A percentile compares a stretch with the other conserved stretches of the same genome.
phyloP scores from a whole-genome alignment of 2,113 vertebrate species.

The Myrmophylax atrothorax region DNA sequence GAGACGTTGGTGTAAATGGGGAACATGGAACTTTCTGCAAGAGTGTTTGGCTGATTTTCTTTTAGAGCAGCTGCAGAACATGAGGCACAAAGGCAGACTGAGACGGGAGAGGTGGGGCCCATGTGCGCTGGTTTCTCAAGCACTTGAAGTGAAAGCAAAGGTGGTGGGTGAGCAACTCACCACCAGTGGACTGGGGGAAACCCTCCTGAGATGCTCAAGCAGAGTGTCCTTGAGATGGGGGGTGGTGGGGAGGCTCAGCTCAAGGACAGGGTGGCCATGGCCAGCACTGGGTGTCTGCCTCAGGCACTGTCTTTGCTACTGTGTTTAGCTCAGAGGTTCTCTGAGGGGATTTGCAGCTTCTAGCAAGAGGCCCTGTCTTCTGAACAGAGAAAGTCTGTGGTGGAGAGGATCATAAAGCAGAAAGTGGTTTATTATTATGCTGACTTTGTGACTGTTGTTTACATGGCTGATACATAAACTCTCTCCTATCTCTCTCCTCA shows the following conservation, averaged over 20 bases:
- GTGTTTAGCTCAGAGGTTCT: neutral
- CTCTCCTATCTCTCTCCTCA: neutral
- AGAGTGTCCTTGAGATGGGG: neutral
- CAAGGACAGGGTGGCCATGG: fast-evolving
- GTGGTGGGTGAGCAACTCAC: neutral
- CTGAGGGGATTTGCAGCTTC: neutral
- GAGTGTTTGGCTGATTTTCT: neutral
- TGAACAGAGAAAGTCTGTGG: neutral
- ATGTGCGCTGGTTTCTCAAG: neutral
- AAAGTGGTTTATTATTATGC: neutral
- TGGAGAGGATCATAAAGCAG: neutral
- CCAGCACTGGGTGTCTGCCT: neutral
- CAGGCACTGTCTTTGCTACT: neutral
- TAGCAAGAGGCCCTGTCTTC: neutral
- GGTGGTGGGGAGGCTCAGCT: neutral
- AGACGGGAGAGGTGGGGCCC: neutral
- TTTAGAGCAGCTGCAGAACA: neutral
- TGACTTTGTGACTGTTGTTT: neutral
- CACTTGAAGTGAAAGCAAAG: neutral
- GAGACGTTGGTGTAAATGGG: neutral
- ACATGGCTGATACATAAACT: neutral
- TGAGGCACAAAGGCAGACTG: neutral
- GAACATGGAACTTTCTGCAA: neutral
- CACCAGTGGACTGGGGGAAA: neutral
- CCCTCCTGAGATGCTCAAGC: neutral